These are phyloP conservation scores for Grammomys surdaster DNA, from an alignment of 2,113 vertebrate species.

Conservation along the genomic window DNA sequence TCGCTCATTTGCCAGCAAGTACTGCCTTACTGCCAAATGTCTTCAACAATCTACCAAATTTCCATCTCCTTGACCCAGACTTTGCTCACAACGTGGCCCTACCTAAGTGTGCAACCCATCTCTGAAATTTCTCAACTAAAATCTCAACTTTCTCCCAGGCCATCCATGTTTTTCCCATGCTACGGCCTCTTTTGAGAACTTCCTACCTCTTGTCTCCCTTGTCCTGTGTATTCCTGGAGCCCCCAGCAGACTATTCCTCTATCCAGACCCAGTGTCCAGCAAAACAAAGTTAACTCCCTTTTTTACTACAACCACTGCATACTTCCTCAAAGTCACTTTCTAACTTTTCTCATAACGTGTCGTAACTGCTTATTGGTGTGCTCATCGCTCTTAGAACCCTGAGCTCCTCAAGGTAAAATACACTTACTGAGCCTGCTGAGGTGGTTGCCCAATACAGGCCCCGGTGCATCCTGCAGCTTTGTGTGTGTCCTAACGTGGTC, in stretches of 20 bases:
- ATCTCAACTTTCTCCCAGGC: not conserved
- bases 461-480: not conserved
- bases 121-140: not conserved
- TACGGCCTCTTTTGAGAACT: not conserved
- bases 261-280: not conserved
- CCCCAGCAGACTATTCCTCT: not conserved
- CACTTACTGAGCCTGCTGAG: not conserved
- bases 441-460: not conserved
- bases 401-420: not conserved
- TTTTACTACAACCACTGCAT: not conserved
- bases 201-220: not conserved
- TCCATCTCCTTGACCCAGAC: not conserved
- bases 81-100: not conserved
- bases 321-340: not conserved
- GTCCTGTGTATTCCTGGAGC: not conserved
- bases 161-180: not conserved
- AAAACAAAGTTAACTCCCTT: not conserved
- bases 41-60: not conserved
- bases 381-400: not conserved
- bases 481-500: fast-evolving
- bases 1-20: not conserved
- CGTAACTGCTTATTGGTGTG: not conserved
- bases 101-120: not conserved
- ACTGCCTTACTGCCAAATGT: not conserved
- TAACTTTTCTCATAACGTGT: not conserved